Conservation (phyloP, 2,113 vertebrate genomes). For the Enhydra lutris region DNA sequence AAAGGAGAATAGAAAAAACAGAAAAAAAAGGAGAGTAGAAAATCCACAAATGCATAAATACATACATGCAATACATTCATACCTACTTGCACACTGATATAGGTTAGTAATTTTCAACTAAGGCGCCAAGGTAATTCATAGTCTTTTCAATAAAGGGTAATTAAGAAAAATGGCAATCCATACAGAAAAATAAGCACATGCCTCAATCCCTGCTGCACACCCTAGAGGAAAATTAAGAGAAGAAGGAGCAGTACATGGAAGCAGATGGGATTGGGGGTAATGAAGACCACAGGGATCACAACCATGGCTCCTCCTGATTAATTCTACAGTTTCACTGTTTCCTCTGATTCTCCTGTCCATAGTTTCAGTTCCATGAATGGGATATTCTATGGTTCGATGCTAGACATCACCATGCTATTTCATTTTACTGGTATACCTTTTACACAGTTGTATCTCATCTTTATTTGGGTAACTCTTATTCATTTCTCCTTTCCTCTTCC, state of each 20-base stretch:
- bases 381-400: background rate
- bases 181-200: background rate
- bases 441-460: background rate
- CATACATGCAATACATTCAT: background rate
- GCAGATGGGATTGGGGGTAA: background rate
- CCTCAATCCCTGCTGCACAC: no score
- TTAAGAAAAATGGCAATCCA: background rate
- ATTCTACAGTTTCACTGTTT: background rate
- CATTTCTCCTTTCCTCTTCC: background rate
- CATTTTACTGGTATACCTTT: background rate
- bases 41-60: background rate
- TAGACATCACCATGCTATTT: background rate
- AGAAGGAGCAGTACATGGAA: no score
- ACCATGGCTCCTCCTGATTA: background rate
- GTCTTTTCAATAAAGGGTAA: background rate
- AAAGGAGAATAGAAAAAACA: background rate
- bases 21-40: background rate
- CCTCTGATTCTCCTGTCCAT: background rate
- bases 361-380: background rate
- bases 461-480: background rate
- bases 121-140: background rate
- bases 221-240: background rate
- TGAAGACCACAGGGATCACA: background rate
- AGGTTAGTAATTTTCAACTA: background rate
- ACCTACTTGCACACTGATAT: background rate